Conservation (phyloP, 2,888 invertebrate species). For the Athetis lepigone region DNA sequence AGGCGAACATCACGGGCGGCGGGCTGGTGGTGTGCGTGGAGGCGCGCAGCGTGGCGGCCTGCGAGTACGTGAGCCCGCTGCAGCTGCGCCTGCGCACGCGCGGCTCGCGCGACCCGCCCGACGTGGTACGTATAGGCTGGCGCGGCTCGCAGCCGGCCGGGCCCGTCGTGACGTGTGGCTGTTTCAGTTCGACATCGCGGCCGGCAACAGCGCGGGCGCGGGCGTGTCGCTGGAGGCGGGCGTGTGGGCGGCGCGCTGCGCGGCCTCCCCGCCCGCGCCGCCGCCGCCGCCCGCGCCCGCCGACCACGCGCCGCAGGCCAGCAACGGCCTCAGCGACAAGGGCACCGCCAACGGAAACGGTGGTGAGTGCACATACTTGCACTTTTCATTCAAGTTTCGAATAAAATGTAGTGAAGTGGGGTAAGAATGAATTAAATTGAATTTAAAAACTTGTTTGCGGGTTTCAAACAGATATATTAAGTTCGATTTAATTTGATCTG, state of each 20-base stretch:
- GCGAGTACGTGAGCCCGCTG: slow-evolving; percentile 79
- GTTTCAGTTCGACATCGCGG: slow-evolving; percentile 55
- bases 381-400: too few relatives aligned
- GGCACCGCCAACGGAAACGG: slow-evolving; percentile 62
- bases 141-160: background rate
- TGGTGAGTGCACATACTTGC: slow-evolving; percentile 1
- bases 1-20: slow-evolving; percentile 79
- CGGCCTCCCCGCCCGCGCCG: slow-evolving; percentile 58
- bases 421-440: too few relatives aligned
- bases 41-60: slow-evolving; percentile 76
- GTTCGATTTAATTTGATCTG: too few relatives aligned
- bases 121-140: slow-evolving; percentile 65
- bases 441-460: too few relatives aligned
- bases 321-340: slow-evolving; percentile 43
- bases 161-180: background rate
- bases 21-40: slow-evolving; percentile 84
- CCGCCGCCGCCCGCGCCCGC: slow-evolving; percentile 56
- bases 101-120: slow-evolving; percentile 76
- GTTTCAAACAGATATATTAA: too few relatives aligned
- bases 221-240: slow-evolving; percentile 65
- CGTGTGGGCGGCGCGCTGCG: slow-evolving; percentile 72
- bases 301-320: slow-evolving; percentile 44
- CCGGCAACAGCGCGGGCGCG: slow-evolving; percentile 76
- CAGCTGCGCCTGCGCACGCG: slow-evolving; percentile 79
- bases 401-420: too few relatives aligned